phyloP scores from a whole-genome alignment of 2,888 invertebrate genomes.

The Margaritifera margaritifera region DNA sequence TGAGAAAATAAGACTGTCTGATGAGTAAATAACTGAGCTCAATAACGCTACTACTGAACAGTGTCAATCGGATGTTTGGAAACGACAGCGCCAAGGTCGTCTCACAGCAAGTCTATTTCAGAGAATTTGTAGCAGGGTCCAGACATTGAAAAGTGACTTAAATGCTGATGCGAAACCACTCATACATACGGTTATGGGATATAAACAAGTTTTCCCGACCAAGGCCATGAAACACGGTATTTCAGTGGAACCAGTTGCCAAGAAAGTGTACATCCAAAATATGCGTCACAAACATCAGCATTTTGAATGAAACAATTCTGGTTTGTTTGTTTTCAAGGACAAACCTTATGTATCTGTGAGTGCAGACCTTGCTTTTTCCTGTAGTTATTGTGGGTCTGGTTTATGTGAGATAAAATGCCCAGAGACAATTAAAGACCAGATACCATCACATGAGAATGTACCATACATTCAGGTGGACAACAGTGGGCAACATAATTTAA shows the following conservation, averaged over 20 bases:
- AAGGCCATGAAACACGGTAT: conserved; percentile 28
- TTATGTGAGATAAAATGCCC: too few relatives aligned
- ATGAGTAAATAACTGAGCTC: not conserved
- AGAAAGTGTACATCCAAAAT: conserved; percentile 9
- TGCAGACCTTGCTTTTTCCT: conserved; percentile 20
- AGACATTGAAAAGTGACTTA: too few relatives aligned
- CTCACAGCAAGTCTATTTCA: conserved; percentile 16
- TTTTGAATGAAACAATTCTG: conserved; percentile 14
- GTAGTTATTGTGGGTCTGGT: conserved; percentile 17
- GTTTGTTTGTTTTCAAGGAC: conserved; percentile 3
- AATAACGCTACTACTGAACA: conserved; percentile 8
- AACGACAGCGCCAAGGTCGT: conserved; percentile 8
- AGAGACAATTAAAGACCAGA: too few relatives aligned
- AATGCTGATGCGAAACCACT: not conserved
- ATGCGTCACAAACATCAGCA: conserved; percentile 17
- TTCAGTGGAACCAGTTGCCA: conserved; percentile 19
- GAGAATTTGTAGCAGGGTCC: too few relatives aligned
- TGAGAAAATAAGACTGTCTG: not conserved
- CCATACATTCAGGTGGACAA: too few relatives aligned
- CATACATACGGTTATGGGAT: conserved; percentile 11
- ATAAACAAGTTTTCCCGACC: conserved; percentile 3
- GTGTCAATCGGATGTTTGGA: conserved; percentile 9
- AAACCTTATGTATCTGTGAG: conserved; percentile 21
- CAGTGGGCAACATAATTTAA: too few relatives aligned
- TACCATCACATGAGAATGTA: too few relatives aligned